Evolutionary conservation across 2,797 vertebrate species (phyloP), one percentile per base, ranked within the genome.

Genomic region (Sphaeramia orbicularis): DNA sequence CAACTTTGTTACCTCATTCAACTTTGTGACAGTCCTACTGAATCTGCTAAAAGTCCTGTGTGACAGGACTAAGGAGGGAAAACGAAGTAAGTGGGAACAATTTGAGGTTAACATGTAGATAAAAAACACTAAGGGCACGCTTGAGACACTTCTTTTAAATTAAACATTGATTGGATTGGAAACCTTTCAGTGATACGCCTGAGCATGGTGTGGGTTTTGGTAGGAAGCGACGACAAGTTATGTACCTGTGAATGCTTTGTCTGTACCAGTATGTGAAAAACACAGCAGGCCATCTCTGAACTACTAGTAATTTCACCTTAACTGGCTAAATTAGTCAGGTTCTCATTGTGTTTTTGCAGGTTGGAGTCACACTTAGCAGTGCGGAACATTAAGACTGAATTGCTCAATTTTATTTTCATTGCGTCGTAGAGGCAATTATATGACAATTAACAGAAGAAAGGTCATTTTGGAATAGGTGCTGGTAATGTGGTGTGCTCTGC

Each of bases 381-480:
- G 86, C 84, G 76, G 79, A 90, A 89, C 73, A 89, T 87, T 76
- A 58, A 6, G 1, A 74, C 60, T 84, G 83, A 90, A 90, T 89
- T 72, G 75, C 75, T 81, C 41, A 4, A 15, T 86, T 84, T 79
- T 79, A 66, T 86, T 87, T 74, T 75, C 73, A 85, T 81, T 80
- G 65, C 75, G 71, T 59, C 6, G 55, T 72, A 83, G 74, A 72
- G 63, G 82, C 84, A 85, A 81, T 88, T 88, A 85, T 50, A 54
- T 45, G 71, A 78, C 83, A 63, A 87, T 90, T 88, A 86, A 56
- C 67, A 75, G 71, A 76, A 74, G 53, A 82, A 80, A 87, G 84
- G 84, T 85, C 63, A 56, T 68, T 78, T 80, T 54, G 56, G 48
- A 82, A 38, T 58, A 67, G 63, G 55, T 74, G 61, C 41, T 53